These are phyloP conservation scores for Alca torda DNA, from an alignment of 2,797 vertebrate species.

Conservation along the genomic window DNA sequence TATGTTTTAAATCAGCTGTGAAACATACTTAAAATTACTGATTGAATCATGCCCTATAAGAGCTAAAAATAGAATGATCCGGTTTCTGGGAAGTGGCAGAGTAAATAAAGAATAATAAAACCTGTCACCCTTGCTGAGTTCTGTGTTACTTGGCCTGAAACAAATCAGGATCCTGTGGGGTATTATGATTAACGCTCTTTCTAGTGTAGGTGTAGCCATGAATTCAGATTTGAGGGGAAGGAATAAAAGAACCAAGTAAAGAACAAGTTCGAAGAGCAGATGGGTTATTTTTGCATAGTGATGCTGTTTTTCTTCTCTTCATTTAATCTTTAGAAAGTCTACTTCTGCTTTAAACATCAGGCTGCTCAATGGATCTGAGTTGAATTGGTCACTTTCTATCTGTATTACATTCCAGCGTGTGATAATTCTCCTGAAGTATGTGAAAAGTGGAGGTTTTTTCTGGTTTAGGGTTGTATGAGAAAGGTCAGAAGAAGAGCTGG, in stretches of 20 bases:
- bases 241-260: background rate
- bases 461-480: background rate
- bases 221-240: background rate
- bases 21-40: constrained; percentile 5
- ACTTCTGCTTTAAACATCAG: background rate
- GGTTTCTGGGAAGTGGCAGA: constrained; percentile 41
- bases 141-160: background rate
- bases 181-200: background rate
- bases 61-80: constrained; percentile 26
- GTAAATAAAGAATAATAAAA: constrained; percentile 47
- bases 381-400: background rate
- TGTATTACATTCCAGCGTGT: accelerated
- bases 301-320: background rate
- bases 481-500: background rate
- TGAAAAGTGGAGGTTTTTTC: background rate
- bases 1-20: background rate
- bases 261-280: background rate
- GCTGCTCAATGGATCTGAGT: background rate
- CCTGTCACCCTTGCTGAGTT: background rate
- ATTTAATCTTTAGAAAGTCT: background rate
- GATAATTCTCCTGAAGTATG: background rate
- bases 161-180: background rate
- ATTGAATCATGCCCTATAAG: background rate
- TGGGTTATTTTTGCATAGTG: background rate
- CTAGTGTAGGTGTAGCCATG: background rate